These are phyloP conservation scores for Aplysia californica DNA, from an alignment of 1,140 invertebrate species.

Conservation along the genomic window DNA sequence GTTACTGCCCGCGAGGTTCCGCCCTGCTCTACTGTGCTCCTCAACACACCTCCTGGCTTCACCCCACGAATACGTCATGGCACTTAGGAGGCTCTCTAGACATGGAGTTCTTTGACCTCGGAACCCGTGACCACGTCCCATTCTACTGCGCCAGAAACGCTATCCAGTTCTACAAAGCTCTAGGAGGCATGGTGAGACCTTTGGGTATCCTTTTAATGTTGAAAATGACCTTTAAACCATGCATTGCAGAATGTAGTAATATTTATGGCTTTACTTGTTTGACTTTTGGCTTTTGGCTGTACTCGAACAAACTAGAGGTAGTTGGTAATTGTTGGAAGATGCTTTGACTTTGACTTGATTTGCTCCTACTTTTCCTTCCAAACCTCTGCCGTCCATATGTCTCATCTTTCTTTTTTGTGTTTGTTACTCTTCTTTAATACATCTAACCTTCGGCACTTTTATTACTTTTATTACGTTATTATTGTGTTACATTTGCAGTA, in stretches of 20 bases:
- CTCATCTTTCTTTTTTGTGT: too few relatives aligned
- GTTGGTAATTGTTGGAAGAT: background rate
- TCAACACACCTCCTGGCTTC: slow-evolving; percentile 25
- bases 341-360: background rate
- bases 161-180: slow-evolving; percentile 44
- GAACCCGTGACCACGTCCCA: slow-evolving; percentile 47
- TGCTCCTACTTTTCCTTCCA: background rate
- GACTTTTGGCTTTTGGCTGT: background rate
- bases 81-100: slow-evolving; percentile 26
- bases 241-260: too few relatives aligned
- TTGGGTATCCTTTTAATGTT: background rate
- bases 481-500: too few relatives aligned
- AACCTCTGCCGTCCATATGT: background rate
- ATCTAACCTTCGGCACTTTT: too few relatives aligned
- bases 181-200: slow-evolving; percentile 44
- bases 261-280: background rate
- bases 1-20: background rate
- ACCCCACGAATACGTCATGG: slow-evolving; percentile 41
- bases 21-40: background rate
- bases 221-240: too few relatives aligned
- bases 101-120: slow-evolving; percentile 46
- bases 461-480: too few relatives aligned
- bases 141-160: slow-evolving; percentile 39
- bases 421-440: too few relatives aligned
- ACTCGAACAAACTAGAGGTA: background rate